These are phyloP conservation scores for Asteroscopus sphinx DNA, from an alignment of 2,888 invertebrate genomes.

Conservation along the genomic window DNA sequence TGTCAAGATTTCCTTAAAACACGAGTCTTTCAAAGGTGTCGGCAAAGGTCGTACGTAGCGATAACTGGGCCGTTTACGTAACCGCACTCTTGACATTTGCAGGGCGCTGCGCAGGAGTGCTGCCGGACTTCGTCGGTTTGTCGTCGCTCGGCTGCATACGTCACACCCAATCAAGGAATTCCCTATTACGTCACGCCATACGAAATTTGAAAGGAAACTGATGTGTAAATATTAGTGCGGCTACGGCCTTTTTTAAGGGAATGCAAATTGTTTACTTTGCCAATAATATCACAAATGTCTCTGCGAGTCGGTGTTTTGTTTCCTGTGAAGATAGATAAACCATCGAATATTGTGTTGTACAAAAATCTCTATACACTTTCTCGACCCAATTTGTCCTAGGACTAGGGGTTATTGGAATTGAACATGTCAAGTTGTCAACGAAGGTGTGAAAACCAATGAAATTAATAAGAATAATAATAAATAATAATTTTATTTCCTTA, in stretches of 20 bases:
- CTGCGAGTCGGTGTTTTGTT: constrained; percentile 17
- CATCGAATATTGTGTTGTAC: background rate
- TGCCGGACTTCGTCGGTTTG: constrained; percentile 49
- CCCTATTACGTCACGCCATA: constrained; percentile 76
- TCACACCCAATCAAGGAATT: constrained; percentile 73
- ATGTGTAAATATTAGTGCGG: constrained; percentile 59
- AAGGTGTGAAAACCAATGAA: no score
- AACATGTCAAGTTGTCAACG: no score
- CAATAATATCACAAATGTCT: constrained; percentile 29
- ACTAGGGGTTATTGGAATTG: no score
- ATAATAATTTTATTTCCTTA: no score
- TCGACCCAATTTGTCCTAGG: no score
- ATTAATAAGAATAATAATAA: no score
- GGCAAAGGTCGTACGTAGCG: constrained; percentile 71
- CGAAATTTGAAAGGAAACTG: constrained; percentile 64
- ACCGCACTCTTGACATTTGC: constrained; percentile 80
- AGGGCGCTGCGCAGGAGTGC: constrained; percentile 71
- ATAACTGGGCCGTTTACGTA: constrained; percentile 76
- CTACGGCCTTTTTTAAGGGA: constrained; percentile 41
- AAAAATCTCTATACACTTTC: no score
- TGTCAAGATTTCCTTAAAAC: constrained; percentile 76
- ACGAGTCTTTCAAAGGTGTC: constrained; percentile 78
- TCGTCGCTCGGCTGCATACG: constrained; percentile 56
- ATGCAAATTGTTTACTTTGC: constrained; percentile 42
- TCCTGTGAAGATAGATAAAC: constrained; percentile 12